A percentile compares a stretch with the other conserved stretches of the same genome.
phyloP scores from a whole-genome alignment of 2,113 vertebrate species.

The Pardalotus punctatus region DNA sequence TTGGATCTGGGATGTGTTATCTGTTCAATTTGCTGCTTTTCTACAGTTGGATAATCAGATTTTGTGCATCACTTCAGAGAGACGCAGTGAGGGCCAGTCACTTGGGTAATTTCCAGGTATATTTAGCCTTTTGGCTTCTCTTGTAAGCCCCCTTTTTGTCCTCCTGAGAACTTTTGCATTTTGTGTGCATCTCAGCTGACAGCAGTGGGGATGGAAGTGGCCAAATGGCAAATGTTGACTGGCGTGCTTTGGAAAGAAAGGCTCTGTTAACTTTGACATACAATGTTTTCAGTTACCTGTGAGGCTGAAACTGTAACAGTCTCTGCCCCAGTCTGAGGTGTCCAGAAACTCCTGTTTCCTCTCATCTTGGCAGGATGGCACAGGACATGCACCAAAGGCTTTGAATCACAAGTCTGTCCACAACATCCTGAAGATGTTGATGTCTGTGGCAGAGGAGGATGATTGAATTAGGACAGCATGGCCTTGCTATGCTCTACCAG shows the following conservation, averaged over 20 bases:
- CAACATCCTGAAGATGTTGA: not conserved
- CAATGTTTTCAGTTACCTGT: not conserved
- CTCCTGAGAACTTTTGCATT: not conserved
- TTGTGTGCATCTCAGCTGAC: not conserved
- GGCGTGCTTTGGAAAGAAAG: not conserved
- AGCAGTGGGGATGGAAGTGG: not conserved
- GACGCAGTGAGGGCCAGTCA: fast-evolving
- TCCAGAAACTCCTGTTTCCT: not conserved
- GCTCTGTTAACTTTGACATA: not conserved
- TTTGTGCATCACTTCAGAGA: not conserved
- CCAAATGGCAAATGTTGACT: not conserved
- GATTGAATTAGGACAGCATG: not conserved
- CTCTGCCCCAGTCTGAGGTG: not conserved
- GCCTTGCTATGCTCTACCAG: not conserved
- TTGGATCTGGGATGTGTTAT: not conserved
- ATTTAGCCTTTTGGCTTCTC: not conserved
- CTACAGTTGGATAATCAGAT: not conserved
- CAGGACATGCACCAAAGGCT: not conserved
- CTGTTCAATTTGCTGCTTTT: not conserved
- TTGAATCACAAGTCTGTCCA: not conserved
- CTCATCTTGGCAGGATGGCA: not conserved
- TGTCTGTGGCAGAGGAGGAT: not conserved
- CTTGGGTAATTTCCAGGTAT: not conserved
- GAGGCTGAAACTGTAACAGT: not conserved
- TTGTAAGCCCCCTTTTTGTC: not conserved